phyloP scores from a whole-genome alignment of 53 echinoderm and acorn worm genomes.

The Patiria pectinifera region DNA sequence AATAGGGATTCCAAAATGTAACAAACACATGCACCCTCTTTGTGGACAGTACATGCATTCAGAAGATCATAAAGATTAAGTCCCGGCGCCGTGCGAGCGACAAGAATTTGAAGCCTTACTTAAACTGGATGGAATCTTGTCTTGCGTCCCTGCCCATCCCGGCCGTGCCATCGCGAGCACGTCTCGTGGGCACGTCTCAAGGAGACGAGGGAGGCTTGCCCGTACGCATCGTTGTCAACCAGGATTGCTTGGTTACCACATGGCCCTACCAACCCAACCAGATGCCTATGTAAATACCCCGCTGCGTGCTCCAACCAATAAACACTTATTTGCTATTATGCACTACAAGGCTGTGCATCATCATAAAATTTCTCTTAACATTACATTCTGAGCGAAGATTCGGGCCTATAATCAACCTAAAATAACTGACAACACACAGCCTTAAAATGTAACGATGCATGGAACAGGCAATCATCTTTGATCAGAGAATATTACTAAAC shows the following conservation, averaged over 20 bases:
- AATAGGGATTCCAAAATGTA: too few relatives aligned
- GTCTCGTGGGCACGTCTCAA: conserved; percentile 9
- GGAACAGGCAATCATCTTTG: too few relatives aligned
- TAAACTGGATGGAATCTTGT: conserved; percentile 17
- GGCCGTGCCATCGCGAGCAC: neutral
- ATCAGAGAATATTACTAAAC: too few relatives aligned
- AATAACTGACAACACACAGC: too few relatives aligned
- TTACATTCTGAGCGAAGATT: neutral
- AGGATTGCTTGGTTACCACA: conserved; percentile 20
- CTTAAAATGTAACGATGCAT: too few relatives aligned
- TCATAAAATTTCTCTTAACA: neutral
- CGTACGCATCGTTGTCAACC: conserved; percentile 34
- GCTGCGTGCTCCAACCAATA: conserved; percentile 10
- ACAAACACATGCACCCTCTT: too few relatives aligned
- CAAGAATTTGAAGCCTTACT: neutral
- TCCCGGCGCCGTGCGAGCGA: neutral
- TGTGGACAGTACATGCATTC: too few relatives aligned
- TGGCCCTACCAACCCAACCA: conserved; percentile 11
- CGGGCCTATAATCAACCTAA: too few relatives aligned
- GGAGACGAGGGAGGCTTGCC: neutral
- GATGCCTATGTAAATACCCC: conserved; percentile 10
- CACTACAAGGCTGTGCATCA: neutral
- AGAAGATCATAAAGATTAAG: too few relatives aligned
- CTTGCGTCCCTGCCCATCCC: conserved; percentile 7
- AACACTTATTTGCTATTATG: neutral